phyloP scores from a whole-genome alignment of 2,888 invertebrate species.

The Ferrisia virgata region DNA sequence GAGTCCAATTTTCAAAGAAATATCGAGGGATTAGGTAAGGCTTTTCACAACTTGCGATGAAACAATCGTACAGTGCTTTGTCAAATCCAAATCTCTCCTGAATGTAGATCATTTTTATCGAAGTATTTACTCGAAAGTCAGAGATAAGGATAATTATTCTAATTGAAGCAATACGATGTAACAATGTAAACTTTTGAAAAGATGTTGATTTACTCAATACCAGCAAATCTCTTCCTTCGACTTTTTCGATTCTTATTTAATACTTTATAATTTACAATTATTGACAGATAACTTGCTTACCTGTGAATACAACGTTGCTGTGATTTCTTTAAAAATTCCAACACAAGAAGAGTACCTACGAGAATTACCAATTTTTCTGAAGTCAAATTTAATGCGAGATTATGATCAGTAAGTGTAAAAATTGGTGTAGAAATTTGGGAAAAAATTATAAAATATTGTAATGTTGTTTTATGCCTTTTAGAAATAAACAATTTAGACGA shows the following conservation, averaged over 20 bases:
- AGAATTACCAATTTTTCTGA: not conserved
- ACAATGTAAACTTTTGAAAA: no score
- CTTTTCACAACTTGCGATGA: not conserved
- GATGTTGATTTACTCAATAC: no score
- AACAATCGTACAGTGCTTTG: not conserved
- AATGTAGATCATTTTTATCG: no score
- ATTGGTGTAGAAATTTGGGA: no score
- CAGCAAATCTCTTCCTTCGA: no score
- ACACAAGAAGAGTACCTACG: not conserved
- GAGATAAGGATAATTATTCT: no score
- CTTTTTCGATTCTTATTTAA: no score
- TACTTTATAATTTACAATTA: not conserved
- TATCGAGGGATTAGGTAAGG: constrained; percentile 20
- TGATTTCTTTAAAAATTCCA: not conserved
- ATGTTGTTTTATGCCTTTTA: no score
- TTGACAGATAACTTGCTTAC: not conserved
- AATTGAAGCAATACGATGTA: no score
- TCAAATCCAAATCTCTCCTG: no score
- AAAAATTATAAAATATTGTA: not conserved
- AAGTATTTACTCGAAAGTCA: no score
- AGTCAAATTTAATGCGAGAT: not conserved
- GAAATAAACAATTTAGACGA: not conserved
- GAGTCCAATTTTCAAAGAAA: not conserved
- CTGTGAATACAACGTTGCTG: not conserved
- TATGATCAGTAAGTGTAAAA: not conserved